Evolutionary conservation across 2,113 vertebrate species (phyloP).

Genomic region (Pithys albifrons): DNA sequence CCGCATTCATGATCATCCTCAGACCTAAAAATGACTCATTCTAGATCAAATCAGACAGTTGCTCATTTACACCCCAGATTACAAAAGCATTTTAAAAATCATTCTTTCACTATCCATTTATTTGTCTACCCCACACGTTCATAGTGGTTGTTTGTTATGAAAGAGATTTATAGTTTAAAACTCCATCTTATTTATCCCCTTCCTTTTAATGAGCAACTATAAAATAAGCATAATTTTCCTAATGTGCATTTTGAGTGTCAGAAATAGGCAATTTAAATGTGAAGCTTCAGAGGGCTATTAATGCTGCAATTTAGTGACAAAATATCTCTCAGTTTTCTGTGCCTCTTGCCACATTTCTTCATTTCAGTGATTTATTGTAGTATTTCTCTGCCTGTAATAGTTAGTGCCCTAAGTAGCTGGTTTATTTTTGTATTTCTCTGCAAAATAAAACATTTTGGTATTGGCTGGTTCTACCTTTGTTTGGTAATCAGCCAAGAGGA

Average conservation of each 20-base stretch:
- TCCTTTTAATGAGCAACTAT: slow-evolving; percentile 72
- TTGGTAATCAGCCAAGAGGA: slow-evolving; percentile 69
- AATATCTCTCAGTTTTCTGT: slow-evolving; percentile 69
- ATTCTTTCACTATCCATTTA: slow-evolving; percentile 61
- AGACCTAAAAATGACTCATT: slow-evolving; percentile 66
- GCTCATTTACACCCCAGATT: slow-evolving; percentile 63
- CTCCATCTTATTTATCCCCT: slow-evolving; percentile 68
- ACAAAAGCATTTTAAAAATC: slow-evolving; percentile 51
- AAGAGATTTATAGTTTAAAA: slow-evolving; percentile 69
- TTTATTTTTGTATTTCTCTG: slow-evolving; percentile 69
- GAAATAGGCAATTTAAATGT: slow-evolving; percentile 75
- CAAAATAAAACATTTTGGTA: slow-evolving; percentile 59
- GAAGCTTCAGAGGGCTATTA: slow-evolving; percentile 71
- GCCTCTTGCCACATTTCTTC: slow-evolving; percentile 68
- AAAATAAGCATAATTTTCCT: slow-evolving; percentile 77
- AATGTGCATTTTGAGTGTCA: slow-evolving; percentile 74
- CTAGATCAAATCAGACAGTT: slow-evolving; percentile 63
- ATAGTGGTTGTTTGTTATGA: slow-evolving; percentile 59
- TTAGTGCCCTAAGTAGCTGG: slow-evolving; percentile 33
- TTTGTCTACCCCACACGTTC: slow-evolving; percentile 22
- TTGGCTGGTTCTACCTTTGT: slow-evolving; percentile 62
- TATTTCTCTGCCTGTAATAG: slow-evolving; percentile 69
- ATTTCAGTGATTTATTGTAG: slow-evolving; percentile 74
- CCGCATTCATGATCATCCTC: slow-evolving; percentile 12
- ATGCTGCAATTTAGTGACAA: slow-evolving; percentile 74